Evolutionary conservation across 2,113 vertebrate species (phyloP), one percentile per base, ranked within the genome.

Genomic region (Casuarius casuarius): DNA sequence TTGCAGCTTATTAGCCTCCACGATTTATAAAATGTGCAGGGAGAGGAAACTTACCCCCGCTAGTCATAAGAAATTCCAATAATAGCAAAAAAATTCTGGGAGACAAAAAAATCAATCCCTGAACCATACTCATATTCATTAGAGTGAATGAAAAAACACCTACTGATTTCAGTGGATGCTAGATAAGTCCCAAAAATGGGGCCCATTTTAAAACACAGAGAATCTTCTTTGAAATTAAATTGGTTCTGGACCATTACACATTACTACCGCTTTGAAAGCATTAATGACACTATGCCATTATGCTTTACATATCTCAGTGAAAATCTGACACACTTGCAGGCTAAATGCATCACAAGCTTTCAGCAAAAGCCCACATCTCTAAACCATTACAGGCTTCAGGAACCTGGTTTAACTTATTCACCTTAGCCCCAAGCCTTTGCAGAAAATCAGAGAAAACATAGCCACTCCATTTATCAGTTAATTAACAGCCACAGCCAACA

Each of bases 371-470:
- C 56, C n/a, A 70, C 8, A 70, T 38, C 29, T 25, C 75, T 80
- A 38, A 73, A 84, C 10, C 46, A 80, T 86, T 77, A 74, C 1
- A 78, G 42, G 18, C 26, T 79, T 54, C 16, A 89, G 54, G 72
- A 85, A 51, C 28, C 11, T 54, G 31, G 10, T 17, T 76, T 83
- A 31, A 80, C 63, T 70, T 94, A 86, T 54, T 78, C 42, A 21
- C 65, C 31, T 88, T 59, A 71, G 75, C 31, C 52, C 51, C 40
- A 81, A 93, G 21, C 5, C 19, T 19, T 22, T 51, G 28, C 10
- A 96, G 76, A 91, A 94, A 92, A 88, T 65, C 42, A 35, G 51
- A 93, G 46, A 92, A 94, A 89, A 88, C 22, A 81, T 10, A 94
- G 51, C 38, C 61, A 52, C 22, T 79, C 49, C 46, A 89, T 82